These are phyloP conservation scores for Liasis olivaceus DNA, from an alignment of 2,797 vertebrate species.

Conservation along the genomic window DNA sequence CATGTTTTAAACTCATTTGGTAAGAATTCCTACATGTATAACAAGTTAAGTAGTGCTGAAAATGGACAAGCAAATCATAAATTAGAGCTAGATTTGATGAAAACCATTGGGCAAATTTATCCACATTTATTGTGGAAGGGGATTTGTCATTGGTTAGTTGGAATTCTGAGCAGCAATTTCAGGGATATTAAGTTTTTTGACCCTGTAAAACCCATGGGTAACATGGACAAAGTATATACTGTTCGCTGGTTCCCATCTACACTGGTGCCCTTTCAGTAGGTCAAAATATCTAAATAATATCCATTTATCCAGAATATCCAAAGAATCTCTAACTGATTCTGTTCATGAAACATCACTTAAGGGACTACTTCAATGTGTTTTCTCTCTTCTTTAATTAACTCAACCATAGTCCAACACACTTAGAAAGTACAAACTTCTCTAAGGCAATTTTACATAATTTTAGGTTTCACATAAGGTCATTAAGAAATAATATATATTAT, in stretches of 20 bases:
- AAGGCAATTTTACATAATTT: neutral
- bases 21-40: neutral
- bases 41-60: neutral
- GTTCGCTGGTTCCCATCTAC: neutral
- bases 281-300: neutral
- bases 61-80: neutral
- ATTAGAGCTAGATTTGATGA: neutral
- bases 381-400: neutral
- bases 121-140: neutral
- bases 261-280: neutral
- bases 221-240: neutral
- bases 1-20: neutral
- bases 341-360: neutral
- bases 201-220: neutral
- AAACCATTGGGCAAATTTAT: neutral
- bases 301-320: neutral
- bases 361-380: neutral
- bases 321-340: neutral
- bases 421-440: neutral
- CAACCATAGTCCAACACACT: neutral
- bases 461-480: neutral
- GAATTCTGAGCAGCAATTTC: neutral
- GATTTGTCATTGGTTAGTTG: neutral
- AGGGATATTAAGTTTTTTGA: neutral
- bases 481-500: neutral